Evolutionary conservation across 2,888 invertebrate genomes (phyloP), one percentile per base, ranked within the genome.

Genomic region (Syrista parreyssii): DNA sequence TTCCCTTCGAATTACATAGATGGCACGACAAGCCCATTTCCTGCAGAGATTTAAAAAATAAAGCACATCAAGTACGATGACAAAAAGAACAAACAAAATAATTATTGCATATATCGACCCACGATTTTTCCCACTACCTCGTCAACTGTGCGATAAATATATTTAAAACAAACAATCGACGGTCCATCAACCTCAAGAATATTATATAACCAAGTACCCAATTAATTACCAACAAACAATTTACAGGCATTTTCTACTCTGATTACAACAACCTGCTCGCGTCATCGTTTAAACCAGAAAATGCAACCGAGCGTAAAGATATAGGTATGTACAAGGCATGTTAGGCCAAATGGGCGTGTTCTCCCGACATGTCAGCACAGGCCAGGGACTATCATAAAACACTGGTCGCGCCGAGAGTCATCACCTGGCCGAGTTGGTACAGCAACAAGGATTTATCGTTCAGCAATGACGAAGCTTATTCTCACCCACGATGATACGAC

Each of bases 341-440:
- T 36, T 69, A n/a, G 55, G 36, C 12, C n/a, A 40, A 69, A 32
- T 31, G 34, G 69, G 55, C 76, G 71, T 35, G 75, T 74, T 75
- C 69, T 33, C n/a, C 40, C 68, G 36, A 74, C 69, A 69, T 71
- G 75, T 77, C 40, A 75, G 71, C 31, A 68, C 68, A 12, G 32
- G 33, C 69, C 30, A 32, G n/a, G 55, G n/a, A 75, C 77, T 75
- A 77, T 77, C 40, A 75, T 75, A 69, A 77, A 40, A 77, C 75
- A 75, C 40, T 69, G 40, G 32, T 69, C 32, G 77, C 68, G 69
- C 71, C 77, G 75, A 68, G 77, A 77, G 69, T 75, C 77, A 75
- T 77, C 77, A 77, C 77, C 75, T 77, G 77, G 71, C 40, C 75
- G 74, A 74, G 74, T 36, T 75, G 75, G 75, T 74, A 77, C 69